These are phyloP conservation scores for Glyptemys insculpta DNA, from an alignment of 2,797 vertebrate genomes.

Conservation along the genomic window DNA sequence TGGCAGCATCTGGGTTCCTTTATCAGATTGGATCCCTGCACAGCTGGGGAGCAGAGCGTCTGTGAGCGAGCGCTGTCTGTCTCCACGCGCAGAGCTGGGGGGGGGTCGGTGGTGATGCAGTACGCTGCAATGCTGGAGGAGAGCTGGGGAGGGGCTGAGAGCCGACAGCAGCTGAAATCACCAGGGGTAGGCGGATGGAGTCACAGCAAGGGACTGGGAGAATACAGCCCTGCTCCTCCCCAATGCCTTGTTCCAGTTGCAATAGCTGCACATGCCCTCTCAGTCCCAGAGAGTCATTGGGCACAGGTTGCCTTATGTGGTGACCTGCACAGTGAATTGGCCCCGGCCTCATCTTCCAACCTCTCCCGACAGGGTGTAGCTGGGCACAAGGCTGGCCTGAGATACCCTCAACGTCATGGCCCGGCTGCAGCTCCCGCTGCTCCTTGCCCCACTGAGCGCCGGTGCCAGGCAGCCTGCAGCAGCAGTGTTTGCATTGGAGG, in stretches of 20 bases:
- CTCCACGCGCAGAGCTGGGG: background rate
- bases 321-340: background rate
- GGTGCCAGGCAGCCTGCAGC: background rate
- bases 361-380: background rate
- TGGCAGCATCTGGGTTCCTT: background rate
- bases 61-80: background rate
- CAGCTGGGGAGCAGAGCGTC: background rate
- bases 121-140: background rate
- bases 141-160: background rate
- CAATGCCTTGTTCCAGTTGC: background rate
- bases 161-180: background rate
- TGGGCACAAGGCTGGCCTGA: background rate
- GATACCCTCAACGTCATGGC: rapidly evolving
- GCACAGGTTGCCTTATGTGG: background rate
- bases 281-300: background rate
- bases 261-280: no score
- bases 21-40: background rate
- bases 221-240: no score
- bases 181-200: background rate
- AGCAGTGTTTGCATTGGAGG: background rate
- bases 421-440: background rate
- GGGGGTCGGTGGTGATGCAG: background rate
- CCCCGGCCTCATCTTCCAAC: background rate
- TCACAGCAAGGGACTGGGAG: background rate
- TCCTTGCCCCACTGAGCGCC: background rate